phyloP scores from a whole-genome alignment of 2,113 vertebrate species.

The Artemisiospiza belli region DNA sequence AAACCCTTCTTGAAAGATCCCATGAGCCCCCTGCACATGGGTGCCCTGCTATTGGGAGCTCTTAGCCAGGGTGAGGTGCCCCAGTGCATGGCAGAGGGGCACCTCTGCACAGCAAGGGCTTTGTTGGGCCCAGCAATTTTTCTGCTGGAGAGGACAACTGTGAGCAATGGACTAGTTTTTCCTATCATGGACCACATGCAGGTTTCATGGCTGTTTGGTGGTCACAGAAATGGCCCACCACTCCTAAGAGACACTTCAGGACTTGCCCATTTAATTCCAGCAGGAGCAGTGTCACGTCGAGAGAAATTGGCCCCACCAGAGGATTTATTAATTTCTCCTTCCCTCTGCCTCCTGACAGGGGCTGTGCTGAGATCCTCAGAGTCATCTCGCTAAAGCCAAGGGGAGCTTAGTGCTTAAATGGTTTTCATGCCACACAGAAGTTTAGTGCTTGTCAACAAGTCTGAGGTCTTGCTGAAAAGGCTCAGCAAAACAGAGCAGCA shows the following conservation, averaged over 20 bases:
- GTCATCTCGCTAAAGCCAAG: slow-evolving; percentile 57
- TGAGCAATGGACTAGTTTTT: neutral
- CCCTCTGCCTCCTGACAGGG: slow-evolving; percentile 61
- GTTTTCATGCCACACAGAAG: slow-evolving; percentile 68
- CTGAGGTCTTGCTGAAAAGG: slow-evolving; percentile 39
- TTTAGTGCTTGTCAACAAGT: slow-evolving; percentile 73
- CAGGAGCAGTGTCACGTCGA: neutral
- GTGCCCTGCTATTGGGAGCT: neutral
- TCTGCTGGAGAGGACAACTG: neutral
- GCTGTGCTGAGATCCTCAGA: slow-evolving; percentile 48
- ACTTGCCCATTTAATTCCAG: slow-evolving; percentile 29
- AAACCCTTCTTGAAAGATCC: fast-evolving
- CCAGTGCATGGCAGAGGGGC: neutral
- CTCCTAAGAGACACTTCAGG: neutral
- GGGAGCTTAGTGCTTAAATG: slow-evolving; percentile 78
- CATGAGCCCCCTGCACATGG: fast-evolving
- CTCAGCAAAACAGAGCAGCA: slow-evolving; percentile 67
- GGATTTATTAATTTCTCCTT: slow-evolving; percentile 76
- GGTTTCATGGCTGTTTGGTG: neutral
- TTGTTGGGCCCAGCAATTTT: neutral
- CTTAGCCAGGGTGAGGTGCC: neutral
- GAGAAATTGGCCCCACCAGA: slow-evolving; percentile 37
- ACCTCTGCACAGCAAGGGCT: neutral
- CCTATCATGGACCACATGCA: neutral
- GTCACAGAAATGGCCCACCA: neutral